Evolutionary conservation across 1,140 invertebrate species (phyloP).

Genomic region (Melipona quadrifasciata): DNA sequence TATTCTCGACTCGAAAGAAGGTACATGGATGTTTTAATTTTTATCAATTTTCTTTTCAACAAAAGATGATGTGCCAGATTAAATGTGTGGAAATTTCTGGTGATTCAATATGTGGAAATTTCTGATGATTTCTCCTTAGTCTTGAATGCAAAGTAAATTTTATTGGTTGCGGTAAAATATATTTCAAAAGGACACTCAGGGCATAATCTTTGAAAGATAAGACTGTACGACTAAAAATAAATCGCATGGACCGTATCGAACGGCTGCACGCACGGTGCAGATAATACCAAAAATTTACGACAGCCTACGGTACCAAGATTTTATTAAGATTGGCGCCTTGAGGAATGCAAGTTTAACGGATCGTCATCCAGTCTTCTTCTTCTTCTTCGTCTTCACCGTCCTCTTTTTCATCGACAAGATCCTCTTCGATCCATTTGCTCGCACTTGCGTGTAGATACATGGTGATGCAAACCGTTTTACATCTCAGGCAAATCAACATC

Average conservation of each 20-base stretch:
- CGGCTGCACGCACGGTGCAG: background rate
- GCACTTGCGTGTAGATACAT: conserved; percentile 17
- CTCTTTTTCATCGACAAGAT: background rate
- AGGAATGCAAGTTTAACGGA: conserved; percentile 62
- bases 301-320: conserved; percentile 44
- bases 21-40: background rate
- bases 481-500: conserved; percentile 6
- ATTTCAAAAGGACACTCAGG: background rate
- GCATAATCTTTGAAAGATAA: conserved; percentile 57
- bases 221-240: conserved; percentile 63
- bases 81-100: no score
- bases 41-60: background rate
- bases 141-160: background rate
- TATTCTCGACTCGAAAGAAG: background rate
- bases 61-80: background rate
- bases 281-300: conserved; percentile 51
- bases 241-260: background rate
- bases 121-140: background rate
- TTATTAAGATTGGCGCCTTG: conserved; percentile 57
- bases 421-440: conserved; percentile 25
- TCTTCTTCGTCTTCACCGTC: background rate
- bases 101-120: background rate
- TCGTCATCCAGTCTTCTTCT: conserved; percentile 9
- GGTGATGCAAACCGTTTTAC: conserved; percentile 39
- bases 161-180: background rate